Percentiles rank a stretch among this genome's conserved stretches.
These are phyloP conservation scores for Craterocephalus amniculus DNA, from an alignment of 2,797 vertebrate genomes.

Conservation along the genomic window DNA sequence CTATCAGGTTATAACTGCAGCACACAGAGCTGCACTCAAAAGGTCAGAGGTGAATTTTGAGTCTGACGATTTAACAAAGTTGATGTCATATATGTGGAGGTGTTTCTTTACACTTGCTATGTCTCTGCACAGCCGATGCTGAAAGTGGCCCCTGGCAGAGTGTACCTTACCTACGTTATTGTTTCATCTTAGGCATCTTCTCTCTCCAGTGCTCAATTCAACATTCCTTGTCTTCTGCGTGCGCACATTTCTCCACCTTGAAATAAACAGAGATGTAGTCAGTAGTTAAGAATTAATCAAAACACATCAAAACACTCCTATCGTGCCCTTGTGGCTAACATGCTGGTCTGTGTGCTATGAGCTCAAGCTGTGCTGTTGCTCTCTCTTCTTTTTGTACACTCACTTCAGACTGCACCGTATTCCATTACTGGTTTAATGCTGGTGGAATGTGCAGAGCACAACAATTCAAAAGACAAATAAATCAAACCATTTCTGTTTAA, in stretches of 20 bases:
- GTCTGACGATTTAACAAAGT: slow-evolving; percentile 28
- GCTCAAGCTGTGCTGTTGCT: slow-evolving; percentile 58
- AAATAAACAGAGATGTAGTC: slow-evolving; percentile 46
- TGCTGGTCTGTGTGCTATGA: slow-evolving; percentile 52
- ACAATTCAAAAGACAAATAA: slow-evolving; percentile 17
- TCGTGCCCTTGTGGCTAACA: slow-evolving; percentile 44
- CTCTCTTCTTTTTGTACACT: slow-evolving; percentile 39
- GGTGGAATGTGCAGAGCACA: slow-evolving; percentile 18
- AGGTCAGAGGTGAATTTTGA: slow-evolving; percentile 55
- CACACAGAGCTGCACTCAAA: slow-evolving; percentile 30
- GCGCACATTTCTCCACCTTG: slow-evolving; percentile 63
- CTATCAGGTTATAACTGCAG: slow-evolving; percentile 43
- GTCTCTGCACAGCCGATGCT: not conserved
- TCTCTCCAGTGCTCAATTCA: slow-evolving; percentile 62
- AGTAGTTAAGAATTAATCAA: slow-evolving; percentile 47
- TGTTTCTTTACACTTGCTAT: slow-evolving; percentile 26
- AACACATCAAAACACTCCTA: slow-evolving; percentile 52
- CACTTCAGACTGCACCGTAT: slow-evolving; percentile 39
- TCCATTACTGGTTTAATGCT: slow-evolving; percentile 46
- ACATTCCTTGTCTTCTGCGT: slow-evolving; percentile 36
- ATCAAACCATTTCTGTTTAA: slow-evolving; percentile 16
- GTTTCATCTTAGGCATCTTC: slow-evolving; percentile 70
- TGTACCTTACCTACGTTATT: slow-evolving; percentile 68
- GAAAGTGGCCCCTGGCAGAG: slow-evolving; percentile 12
- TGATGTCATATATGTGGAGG: slow-evolving; percentile 19